A percentile compares a stretch with the other conserved stretches of the same genome.
These are phyloP conservation scores for Antennarius maculatus DNA, from an alignment of 2,797 vertebrate species.

Conservation along the genomic window DNA sequence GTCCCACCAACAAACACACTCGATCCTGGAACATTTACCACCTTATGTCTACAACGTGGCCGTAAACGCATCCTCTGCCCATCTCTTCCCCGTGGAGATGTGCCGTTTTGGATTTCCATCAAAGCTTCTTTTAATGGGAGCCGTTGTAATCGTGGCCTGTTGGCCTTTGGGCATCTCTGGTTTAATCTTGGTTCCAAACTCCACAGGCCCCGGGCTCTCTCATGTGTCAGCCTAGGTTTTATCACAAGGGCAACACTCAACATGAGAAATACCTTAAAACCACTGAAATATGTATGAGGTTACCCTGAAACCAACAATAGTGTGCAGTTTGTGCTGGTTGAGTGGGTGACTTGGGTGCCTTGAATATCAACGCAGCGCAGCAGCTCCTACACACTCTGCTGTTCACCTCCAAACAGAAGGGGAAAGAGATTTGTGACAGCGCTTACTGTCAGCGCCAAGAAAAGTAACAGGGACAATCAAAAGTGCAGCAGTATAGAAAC, in stretches of 20 bases:
- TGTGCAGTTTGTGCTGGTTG: slow-evolving; percentile 46
- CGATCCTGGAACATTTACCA: slow-evolving; percentile 34
- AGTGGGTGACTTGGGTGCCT: slow-evolving; percentile 50
- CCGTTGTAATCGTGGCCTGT: slow-evolving; percentile 68
- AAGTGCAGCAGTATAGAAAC: slow-evolving; percentile 50
- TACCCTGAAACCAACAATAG: slow-evolving; percentile 49
- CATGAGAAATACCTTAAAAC: slow-evolving; percentile 59
- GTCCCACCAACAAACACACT: slow-evolving; percentile 32
- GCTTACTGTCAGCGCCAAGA: slow-evolving; percentile 46
- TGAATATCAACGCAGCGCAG: slow-evolving; percentile 47
- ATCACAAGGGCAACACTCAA: slow-evolving; percentile 50
- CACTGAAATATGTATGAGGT: slow-evolving; percentile 65
- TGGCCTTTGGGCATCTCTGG: slow-evolving; percentile 58
- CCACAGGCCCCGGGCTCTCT: slow-evolving; percentile 57
- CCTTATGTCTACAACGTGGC: slow-evolving; percentile 46
- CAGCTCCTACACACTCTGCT: slow-evolving; percentile 53
- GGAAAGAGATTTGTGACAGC: slow-evolving; percentile 47
- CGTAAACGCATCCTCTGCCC: slow-evolving; percentile 31
- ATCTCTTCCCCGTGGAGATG: slow-evolving; percentile 44
- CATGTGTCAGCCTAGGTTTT: slow-evolving; percentile 66
- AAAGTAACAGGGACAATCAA: slow-evolving; percentile 56
- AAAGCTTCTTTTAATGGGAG: slow-evolving; percentile 61
- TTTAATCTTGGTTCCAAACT: slow-evolving; percentile 73
- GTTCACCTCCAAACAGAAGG: slow-evolving; percentile 38
- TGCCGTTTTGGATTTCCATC: slow-evolving; percentile 63